Evolutionary conservation across 1,140 invertebrate species (phyloP).

Genomic region (Dinoponera quadriceps): DNA sequence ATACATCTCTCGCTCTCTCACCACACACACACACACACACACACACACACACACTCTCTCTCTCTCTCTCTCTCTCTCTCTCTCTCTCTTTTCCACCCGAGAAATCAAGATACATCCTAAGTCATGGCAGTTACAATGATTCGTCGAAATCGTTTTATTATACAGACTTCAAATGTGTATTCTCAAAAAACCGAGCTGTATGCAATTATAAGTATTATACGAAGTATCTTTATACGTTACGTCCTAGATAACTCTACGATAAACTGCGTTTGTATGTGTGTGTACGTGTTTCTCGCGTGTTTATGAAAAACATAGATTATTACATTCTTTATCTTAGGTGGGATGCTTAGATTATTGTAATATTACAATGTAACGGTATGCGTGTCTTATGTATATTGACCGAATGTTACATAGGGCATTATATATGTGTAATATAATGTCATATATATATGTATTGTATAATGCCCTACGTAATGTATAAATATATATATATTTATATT

Average conservation of each 20-base stretch:
- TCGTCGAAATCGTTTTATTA: slow-evolving; percentile 72
- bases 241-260: slow-evolving; percentile 80
- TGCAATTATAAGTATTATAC: slow-evolving; percentile 75
- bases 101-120: slow-evolving; percentile 79
- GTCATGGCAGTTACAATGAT: slow-evolving; percentile 79
- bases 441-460: slow-evolving; percentile 37
- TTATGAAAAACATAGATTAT: slow-evolving; percentile 84
- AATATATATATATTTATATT: slow-evolving; percentile 31
- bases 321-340: slow-evolving; percentile 82
- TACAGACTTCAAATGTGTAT: slow-evolving; percentile 71
- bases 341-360: slow-evolving; percentile 82
- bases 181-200: slow-evolving; percentile 78
- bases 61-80: too few species aligned
- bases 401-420: slow-evolving; percentile 72
- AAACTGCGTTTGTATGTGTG: slow-evolving; percentile 78
- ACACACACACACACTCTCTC: too few species aligned
- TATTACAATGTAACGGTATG: slow-evolving; percentile 72
- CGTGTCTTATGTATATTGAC: slow-evolving; percentile 72
- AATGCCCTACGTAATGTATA: not conserved
- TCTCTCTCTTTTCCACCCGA: not conserved
- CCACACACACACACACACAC: too few species aligned
- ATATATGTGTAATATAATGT: slow-evolving; percentile 70
- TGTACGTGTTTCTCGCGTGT: slow-evolving; percentile 12
- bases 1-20: slow-evolving; percentile 72
- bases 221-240: slow-evolving; percentile 72